phyloP scores from a whole-genome alignment of 2,113 vertebrate species.

The Ammospiza caudacuta region DNA sequence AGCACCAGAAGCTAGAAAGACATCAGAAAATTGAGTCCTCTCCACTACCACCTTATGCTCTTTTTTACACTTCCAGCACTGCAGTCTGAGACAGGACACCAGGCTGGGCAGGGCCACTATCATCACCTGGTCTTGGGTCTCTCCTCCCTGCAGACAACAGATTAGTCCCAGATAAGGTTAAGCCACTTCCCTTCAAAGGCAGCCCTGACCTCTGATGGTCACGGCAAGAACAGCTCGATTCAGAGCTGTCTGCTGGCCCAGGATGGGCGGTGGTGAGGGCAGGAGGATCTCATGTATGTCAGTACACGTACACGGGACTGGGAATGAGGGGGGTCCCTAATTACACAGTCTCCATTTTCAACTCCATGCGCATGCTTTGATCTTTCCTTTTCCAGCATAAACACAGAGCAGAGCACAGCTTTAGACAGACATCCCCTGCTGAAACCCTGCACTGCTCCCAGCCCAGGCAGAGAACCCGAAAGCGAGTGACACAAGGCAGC shows the following conservation, averaged over 20 bases:
- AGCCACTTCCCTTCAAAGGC: background rate
- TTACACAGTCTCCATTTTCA: background rate
- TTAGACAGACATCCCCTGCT: background rate
- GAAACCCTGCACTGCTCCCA: slow-evolving; percentile 1
- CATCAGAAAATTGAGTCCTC: background rate
- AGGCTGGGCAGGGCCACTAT: background rate
- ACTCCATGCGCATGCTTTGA: slow-evolving; percentile 22
- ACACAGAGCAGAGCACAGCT: slow-evolving; percentile 28
- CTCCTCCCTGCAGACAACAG: background rate
- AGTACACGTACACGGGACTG: background rate
- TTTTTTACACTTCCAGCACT: background rate
- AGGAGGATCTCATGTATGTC: background rate
- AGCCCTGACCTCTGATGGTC: slow-evolving; percentile 50
- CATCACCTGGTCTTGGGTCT: background rate
- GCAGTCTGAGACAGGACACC: background rate
- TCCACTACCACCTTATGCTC: background rate
- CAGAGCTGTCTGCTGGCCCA: background rate
- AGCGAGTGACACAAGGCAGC: slow-evolving; percentile 15
- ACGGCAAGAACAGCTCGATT: background rate
- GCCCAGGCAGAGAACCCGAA: background rate
- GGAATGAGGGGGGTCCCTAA: background rate
- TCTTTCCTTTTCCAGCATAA: slow-evolving; percentile 29
- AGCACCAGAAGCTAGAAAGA: background rate
- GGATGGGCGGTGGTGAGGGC: background rate
- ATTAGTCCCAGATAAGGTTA: background rate